Conservation (phyloP, 2,797 vertebrate genomes). For the Agapornis canus region DNA sequence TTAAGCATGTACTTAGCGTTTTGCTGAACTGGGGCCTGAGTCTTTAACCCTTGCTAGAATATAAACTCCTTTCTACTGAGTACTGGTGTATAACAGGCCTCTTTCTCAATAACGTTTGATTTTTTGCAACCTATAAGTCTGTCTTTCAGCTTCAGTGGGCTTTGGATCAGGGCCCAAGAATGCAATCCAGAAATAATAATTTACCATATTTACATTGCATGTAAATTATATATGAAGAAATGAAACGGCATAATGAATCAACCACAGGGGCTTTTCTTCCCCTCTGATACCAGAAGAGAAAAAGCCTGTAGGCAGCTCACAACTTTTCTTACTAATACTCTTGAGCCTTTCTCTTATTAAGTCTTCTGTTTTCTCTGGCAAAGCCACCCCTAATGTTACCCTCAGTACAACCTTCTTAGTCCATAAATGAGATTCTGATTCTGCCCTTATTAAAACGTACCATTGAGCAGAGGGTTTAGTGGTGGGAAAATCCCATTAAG, state of each 20-base stretch:
- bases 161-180: conserved; percentile 63
- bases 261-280: conserved; percentile 65
- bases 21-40: conserved; percentile 47
- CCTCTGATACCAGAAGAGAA: conserved; percentile 53
- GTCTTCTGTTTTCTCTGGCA: conserved; percentile 78
- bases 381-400: conserved; percentile 43
- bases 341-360: conserved; percentile 62
- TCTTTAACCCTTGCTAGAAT: conserved; percentile 61
- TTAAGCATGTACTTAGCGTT: conserved; percentile 69
- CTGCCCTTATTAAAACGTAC: conserved; percentile 72
- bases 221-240: conserved; percentile 70
- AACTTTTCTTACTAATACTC: conserved; percentile 66
- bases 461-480: conserved; percentile 69
- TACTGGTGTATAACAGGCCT: not conserved
- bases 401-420: conserved; percentile 67
- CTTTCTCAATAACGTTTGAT: conserved; percentile 42
- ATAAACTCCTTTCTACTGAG: conserved; percentile 33
- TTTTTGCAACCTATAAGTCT: conserved; percentile 44
- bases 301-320: conserved; percentile 63
- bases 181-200: conserved; percentile 68
- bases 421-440: conserved; percentile 78
- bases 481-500: conserved; percentile 81
- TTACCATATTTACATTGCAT: conserved; percentile 55
- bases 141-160: conserved; percentile 50
- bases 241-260: conserved; percentile 71